phyloP scores from a whole-genome alignment of 2,888 invertebrate species.

The Hyposoter dolosus region DNA sequence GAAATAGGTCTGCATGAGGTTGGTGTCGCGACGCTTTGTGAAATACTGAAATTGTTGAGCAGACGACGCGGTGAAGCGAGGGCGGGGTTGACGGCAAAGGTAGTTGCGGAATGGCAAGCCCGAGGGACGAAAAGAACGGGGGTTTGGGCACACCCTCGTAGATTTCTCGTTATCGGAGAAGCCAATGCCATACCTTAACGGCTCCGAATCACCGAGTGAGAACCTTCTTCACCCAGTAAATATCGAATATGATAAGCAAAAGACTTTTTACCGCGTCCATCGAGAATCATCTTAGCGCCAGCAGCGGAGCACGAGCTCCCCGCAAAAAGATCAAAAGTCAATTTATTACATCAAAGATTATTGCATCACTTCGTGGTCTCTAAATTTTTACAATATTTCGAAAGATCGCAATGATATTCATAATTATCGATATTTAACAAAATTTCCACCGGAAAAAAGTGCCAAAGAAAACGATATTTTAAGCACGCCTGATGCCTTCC shows the following conservation, averaged over 20 bases:
- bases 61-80: conserved; percentile 6
- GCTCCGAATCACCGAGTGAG: conserved; percentile 54
- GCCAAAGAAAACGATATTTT: neutral
- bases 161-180: conserved; percentile 66
- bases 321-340: conserved; percentile 30
- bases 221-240: conserved; percentile 59
- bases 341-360: conserved; percentile 54
- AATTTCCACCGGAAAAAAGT: too few species aligned
- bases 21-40: conserved; percentile 54
- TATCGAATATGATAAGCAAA: conserved; percentile 67
- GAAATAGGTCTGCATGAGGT: conserved; percentile 48
- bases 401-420: neutral
- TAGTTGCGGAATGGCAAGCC: conserved; percentile 42
- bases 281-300: conserved; percentile 29
- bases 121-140: conserved; percentile 47
- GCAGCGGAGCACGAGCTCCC: neutral
- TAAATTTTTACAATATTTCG: conserved; percentile 7
- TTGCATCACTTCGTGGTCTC: conserved; percentile 34
- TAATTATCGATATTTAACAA: neutral
- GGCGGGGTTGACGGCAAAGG: neutral
- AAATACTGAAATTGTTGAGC: conserved; percentile 58
- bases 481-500: neutral
- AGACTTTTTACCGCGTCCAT: conserved; percentile 51
- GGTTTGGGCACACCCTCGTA: conserved; percentile 50
- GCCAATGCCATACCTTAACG: conserved; percentile 64